A percentile compares a stretch with the other conserved stretches of the same genome.
Evolutionary conservation across 2,797 vertebrate species (phyloP).

Genomic region (Ceyx erithaca): DNA sequence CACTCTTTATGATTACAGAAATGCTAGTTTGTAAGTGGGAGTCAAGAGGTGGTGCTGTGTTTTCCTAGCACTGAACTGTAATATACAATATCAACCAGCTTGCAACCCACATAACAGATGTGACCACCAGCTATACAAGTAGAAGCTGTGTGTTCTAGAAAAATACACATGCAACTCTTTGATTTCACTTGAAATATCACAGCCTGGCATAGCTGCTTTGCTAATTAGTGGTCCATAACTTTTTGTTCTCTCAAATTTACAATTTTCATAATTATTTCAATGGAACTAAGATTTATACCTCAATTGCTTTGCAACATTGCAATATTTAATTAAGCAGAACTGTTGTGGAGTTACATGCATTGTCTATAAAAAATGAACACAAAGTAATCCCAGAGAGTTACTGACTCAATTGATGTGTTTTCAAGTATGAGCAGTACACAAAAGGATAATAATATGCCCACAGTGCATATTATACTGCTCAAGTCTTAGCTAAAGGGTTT

Average conservation of each 20-base stretch:
- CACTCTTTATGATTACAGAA: background rate
- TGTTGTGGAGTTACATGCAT: background rate
- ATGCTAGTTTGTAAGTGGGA: background rate
- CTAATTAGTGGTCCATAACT: background rate
- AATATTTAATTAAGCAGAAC: background rate
- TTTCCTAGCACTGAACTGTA: background rate
- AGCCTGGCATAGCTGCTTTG: background rate
- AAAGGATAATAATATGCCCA: background rate
- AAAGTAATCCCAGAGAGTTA: background rate
- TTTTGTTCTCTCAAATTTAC: background rate
- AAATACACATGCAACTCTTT: background rate
- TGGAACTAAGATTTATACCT: background rate
- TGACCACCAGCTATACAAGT: conserved; percentile 2
- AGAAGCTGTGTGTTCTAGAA: conserved; percentile 5
- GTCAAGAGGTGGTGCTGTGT: background rate
- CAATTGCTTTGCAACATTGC: background rate
- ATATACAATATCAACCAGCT: background rate
- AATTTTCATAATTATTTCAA: background rate
- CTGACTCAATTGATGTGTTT: background rate
- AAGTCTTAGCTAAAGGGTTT: background rate
- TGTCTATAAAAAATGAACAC: background rate
- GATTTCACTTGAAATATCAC: background rate
- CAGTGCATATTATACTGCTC: background rate
- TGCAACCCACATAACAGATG: background rate
- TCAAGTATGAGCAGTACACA: background rate